Percentiles rank a stretch among this genome's conserved stretches.
These are phyloP conservation scores for Drosophila bocki DNA, from an alignment of 1,140 invertebrate species.

Conservation along the genomic window DNA sequence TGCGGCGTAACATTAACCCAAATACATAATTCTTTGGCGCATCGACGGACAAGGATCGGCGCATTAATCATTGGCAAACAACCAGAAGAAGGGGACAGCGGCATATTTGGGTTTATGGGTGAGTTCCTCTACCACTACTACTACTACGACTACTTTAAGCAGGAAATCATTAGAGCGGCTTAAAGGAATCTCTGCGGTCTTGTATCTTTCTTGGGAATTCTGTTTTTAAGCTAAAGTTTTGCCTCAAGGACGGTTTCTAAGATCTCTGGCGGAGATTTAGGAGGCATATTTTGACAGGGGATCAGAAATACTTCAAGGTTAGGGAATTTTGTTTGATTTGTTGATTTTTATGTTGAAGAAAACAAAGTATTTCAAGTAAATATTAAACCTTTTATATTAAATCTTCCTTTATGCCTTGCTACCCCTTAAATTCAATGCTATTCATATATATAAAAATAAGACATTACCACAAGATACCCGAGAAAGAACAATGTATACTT, in stretches of 20 bases:
- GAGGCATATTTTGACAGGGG: background rate
- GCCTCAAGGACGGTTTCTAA: conserved; percentile 15
- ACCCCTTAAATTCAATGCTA: background rate
- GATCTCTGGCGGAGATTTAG: conserved; percentile 9
- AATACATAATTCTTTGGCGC: conserved; percentile 70
- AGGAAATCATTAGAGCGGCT: conserved; percentile 68
- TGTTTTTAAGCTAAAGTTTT: background rate
- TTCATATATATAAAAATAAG: conserved; percentile 24
- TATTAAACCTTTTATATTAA: background rate
- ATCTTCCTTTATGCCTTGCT: background rate
- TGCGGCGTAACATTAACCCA: conserved; percentile 81
- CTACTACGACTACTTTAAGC: conserved; percentile 16
- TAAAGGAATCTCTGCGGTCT: conserved; percentile 40
- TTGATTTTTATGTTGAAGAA: background rate
- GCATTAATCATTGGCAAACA: conserved; percentile 36
- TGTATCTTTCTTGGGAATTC: conserved; percentile 37
- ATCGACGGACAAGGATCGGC: conserved; percentile 66
- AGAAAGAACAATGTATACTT: conserved; percentile 72
- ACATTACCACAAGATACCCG: conserved; percentile 24
- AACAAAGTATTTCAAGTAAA: background rate
- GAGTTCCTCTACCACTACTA: conserved; percentile 28
- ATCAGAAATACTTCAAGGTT: background rate
- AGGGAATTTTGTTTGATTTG: background rate
- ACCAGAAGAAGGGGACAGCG: conserved; percentile 24
- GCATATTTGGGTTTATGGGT: conserved; percentile 71